These are phyloP conservation scores for Leptopilina drosophilae DNA, from an alignment of 2,888 invertebrate species.

Conservation along the genomic window DNA sequence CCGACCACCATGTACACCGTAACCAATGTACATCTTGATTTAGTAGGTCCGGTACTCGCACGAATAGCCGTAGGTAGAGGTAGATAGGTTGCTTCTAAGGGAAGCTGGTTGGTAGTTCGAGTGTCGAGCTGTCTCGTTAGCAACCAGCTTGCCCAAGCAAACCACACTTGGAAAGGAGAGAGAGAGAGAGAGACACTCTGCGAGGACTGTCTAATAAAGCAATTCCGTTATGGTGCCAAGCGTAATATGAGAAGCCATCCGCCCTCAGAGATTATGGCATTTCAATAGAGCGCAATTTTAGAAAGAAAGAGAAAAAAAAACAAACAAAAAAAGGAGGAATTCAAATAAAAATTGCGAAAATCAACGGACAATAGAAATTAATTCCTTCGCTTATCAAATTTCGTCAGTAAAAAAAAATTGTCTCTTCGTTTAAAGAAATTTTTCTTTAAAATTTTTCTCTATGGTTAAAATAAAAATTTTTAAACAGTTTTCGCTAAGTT, in stretches of 20 bases:
- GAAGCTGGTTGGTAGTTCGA: constrained; percentile 66
- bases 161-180: constrained; percentile 50
- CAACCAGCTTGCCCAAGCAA: constrained; percentile 56
- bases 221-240: constrained; percentile 73
- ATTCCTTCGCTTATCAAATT: neutral
- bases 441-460: too few relatives aligned
- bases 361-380: neutral
- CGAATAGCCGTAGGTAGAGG: constrained; percentile 49
- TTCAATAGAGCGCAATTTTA: neutral
- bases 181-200: constrained; percentile 35
- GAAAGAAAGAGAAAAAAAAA: neutral
- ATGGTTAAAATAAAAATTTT: too few relatives aligned
- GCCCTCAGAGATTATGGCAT: constrained; percentile 46
- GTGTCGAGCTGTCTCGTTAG: constrained; percentile 75
- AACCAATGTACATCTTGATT: constrained; percentile 77
- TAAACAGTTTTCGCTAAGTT: too few relatives aligned
- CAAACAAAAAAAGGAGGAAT: too few relatives aligned
- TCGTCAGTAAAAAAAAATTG: too few relatives aligned
- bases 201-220: constrained; percentile 72
- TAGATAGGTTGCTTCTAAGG: constrained; percentile 58
- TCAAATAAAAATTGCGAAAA: neutral
- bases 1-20: constrained; percentile 73
- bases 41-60: constrained; percentile 72
- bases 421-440: too few relatives aligned
- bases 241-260: constrained; percentile 75